Evolutionary conservation across 2,888 invertebrate genomes (phyloP), one percentile per base, ranked within the genome.

Genomic region (Onchidella celtica): DNA sequence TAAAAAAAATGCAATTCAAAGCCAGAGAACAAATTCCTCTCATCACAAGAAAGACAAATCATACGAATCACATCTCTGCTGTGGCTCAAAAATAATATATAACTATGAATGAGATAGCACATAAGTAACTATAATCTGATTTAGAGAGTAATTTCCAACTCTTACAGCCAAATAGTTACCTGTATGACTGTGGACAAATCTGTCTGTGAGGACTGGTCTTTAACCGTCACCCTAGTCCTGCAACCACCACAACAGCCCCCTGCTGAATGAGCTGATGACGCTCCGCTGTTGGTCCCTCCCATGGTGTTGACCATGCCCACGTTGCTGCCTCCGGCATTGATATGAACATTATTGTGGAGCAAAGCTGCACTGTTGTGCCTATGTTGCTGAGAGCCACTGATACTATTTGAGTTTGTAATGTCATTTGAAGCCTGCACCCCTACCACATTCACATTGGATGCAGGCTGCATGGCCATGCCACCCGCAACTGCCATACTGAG

Each of bases 401-500:
- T 32, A 63, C 38, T 75, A 32, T 75, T 68, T 9, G 32, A 24
- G 61, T 61, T 61, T 14, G 34, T 21, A 24, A 75, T 21, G n/a
- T 73, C 79, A 32, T 68, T 75, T 17, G 81, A 55, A 24, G 81
- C 24, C 29, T 68, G 76, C n/a, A 75, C 81, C 0, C 75, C 75
- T 9, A 69, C 70, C 24, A 80, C 66, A 47, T 59, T 80, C 2
- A 73, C 74, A n/a, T 74, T 74, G 34, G 61, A 61, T 3, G 65
- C 47, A 0, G 66, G 38, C 24, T 68, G 81, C 81, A 81, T 81
- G 1, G 76, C 75, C 65, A 81, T 55, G 21, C 81, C 72, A 2
- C 81, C 81, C n/a, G 81, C 81, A n/a, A 76, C 75, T 21, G 75
- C 81, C 81, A 81, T 81, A 72, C 76, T 81, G 17, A 81, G 36